Conservation (phyloP, 1,140 invertebrate species). For the Portunus trituberculatus region DNA sequence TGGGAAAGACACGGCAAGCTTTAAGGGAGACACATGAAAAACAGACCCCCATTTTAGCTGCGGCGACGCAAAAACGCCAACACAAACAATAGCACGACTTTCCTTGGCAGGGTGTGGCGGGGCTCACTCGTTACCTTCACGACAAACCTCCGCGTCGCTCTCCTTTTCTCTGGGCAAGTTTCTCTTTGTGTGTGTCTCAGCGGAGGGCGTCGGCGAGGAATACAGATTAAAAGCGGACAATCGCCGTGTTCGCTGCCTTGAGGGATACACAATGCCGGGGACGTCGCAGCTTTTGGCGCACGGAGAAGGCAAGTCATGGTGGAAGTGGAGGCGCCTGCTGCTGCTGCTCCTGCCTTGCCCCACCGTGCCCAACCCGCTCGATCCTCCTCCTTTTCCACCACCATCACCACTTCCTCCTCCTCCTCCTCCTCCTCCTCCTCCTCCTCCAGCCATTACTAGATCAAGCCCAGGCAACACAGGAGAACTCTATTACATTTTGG, state of each 20-base stretch:
- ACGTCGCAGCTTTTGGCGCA: neutral
- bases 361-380: neutral
- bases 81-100: neutral
- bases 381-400: neutral
- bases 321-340: neutral
- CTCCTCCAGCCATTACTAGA: neutral
- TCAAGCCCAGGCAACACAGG: neutral
- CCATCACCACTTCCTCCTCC: neutral
- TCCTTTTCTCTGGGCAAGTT: neutral
- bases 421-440: neutral
- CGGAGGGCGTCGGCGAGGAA: constrained; percentile 15
- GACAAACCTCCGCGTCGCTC: constrained; percentile 5
- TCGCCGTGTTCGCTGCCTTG: neutral
- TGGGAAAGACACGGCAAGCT: too few species aligned
- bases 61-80: neutral
- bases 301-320: neutral
- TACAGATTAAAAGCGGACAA: constrained; percentile 22
- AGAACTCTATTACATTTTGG: constrained; percentile 22
- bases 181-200: constrained; percentile 20
- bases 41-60: neutral
- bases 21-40: too few species aligned
- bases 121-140: neutral
- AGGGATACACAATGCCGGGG: neutral
- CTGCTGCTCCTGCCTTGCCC: neutral
- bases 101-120: neutral